phyloP scores from a whole-genome alignment of 92 coral and sea anemone species.

The Zoanthus gigantus region DNA sequence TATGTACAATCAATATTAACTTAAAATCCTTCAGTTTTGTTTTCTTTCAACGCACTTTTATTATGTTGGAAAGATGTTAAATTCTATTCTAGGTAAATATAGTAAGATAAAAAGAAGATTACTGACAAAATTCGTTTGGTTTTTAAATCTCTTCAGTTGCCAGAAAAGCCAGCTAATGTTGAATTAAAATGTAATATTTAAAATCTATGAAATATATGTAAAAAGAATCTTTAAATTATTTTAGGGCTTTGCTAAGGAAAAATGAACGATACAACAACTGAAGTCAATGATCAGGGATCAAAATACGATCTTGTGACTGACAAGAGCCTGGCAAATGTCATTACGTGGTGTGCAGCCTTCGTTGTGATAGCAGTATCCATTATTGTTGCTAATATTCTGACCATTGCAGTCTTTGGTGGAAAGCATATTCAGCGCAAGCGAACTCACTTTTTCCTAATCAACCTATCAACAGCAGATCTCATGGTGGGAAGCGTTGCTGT shows the following conservation, averaged over 20 bases:
- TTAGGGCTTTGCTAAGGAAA: not conserved
- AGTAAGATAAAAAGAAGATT: too few relatives aligned
- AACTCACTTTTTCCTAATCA: conserved; percentile 25
- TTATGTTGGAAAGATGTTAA: too few relatives aligned
- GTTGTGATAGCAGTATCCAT: conserved; percentile 1
- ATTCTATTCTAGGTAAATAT: too few relatives aligned
- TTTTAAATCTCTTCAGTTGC: too few relatives aligned
- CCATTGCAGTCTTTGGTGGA: conserved; percentile 24
- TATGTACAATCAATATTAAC: too few relatives aligned
- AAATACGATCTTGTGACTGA: not conserved
- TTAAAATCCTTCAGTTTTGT: too few relatives aligned
- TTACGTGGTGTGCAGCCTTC: conserved; percentile 20
- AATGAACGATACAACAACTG: not conserved
- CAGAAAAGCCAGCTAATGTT: not conserved
- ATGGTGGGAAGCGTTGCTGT: conserved; percentile 22
- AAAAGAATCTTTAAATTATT: not conserved
- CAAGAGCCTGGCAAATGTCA: not conserved
- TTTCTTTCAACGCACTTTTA: too few relatives aligned
- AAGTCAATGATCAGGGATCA: not conserved
- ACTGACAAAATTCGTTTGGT: too few relatives aligned
- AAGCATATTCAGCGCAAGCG: conserved; percentile 33
- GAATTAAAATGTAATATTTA: not conserved
- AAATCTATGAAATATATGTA: not conserved
- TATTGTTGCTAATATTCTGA: conserved; percentile 11
- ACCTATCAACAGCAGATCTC: conserved; percentile 26